phyloP scores from a whole-genome alignment of 2,797 vertebrate species.

The Diglossa cyanea region DNA sequence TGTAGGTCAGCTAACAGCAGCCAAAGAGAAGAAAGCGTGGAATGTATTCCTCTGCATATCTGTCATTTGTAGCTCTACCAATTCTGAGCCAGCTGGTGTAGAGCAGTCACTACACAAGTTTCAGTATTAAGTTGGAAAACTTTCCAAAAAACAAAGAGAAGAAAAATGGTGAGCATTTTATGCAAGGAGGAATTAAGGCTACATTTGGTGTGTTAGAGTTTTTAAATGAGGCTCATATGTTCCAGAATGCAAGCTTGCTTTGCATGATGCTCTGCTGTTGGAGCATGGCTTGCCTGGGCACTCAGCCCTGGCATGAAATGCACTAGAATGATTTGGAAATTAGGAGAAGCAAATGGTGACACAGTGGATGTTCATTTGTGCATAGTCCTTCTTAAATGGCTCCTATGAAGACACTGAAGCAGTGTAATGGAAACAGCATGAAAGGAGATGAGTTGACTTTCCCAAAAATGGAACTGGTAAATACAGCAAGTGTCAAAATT shows the following conservation, averaged over 20 bases:
- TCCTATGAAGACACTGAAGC: neutral
- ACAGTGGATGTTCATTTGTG: slow-evolving; percentile 17
- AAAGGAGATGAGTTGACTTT: neutral
- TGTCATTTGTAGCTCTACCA: neutral
- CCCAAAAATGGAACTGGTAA: neutral
- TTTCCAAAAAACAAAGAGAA: neutral
- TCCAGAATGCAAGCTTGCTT: slow-evolving; percentile 5
- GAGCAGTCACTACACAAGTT: neutral
- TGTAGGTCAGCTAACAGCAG: neutral
- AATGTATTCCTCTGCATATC: neutral
- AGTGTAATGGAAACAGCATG: neutral
- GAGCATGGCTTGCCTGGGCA: slow-evolving; percentile 30
- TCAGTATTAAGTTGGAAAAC: neutral
- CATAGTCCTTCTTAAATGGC: neutral
- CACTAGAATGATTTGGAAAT: neutral
- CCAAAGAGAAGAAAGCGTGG: neutral
- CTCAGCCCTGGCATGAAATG: slow-evolving; percentile 22
- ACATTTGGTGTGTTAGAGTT: slow-evolving; percentile 9
- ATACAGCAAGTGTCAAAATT: neutral
- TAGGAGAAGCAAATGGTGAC: slow-evolving; percentile 26
- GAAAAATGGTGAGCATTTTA: neutral
- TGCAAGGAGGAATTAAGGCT: slow-evolving; percentile 13
- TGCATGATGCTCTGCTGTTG: neutral
- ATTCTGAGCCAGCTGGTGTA: neutral
- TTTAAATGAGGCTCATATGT: slow-evolving; percentile 25